Percentiles rank a stretch among this genome's conserved stretches.
Conservation (phyloP, 2,113 vertebrate genomes). For the Tetraodon nigroviridis region DNA sequence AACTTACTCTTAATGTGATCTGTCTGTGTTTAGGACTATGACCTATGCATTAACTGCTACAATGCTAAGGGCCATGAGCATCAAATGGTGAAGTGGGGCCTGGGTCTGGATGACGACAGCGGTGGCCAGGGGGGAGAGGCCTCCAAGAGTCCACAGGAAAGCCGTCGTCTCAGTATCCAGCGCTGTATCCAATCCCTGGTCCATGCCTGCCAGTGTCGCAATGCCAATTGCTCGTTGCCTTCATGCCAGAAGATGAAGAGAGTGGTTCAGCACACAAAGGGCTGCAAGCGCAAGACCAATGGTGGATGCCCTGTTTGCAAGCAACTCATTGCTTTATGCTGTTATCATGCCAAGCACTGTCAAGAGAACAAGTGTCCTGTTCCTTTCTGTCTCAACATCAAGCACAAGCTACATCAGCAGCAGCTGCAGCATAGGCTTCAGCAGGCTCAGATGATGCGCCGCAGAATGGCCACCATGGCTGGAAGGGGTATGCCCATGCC, state of each 20-base stretch:
- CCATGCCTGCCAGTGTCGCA: conserved; percentile 96
- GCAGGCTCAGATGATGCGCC: conserved; percentile 96
- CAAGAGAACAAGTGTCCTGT: conserved; percentile 99
- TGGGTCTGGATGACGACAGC: conserved; percentile 94
- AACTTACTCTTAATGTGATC: not conserved
- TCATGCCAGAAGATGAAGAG: conserved; percentile 99
- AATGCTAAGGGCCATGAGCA: conserved; percentile 93
- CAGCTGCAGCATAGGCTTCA: conserved; percentile 97
- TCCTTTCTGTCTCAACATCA: conserved; percentile 99
- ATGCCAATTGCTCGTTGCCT: conserved; percentile 94
- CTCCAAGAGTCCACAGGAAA: conserved; percentile 97
- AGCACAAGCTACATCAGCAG: conserved; percentile 97
- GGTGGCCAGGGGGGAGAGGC: conserved; percentile 85
- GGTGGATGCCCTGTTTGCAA: conserved; percentile 98
- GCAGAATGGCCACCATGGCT: conserved; percentile 98
- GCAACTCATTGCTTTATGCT: conserved; percentile 97
- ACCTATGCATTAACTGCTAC: conserved; percentile 98
- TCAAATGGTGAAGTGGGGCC: conserved; percentile 98
- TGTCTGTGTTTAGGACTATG: conserved; percentile 82
- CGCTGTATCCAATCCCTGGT: conserved; percentile 98
- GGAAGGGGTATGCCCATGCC: conserved; percentile 90
- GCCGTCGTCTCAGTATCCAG: conserved; percentile 95
- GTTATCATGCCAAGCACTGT: conserved; percentile 99
- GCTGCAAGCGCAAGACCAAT: conserved; percentile 98
- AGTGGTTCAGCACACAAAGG: conserved; percentile 97